Conservation (phyloP, 2,113 vertebrate species). For the Dicrurus megarhynchus region DNA sequence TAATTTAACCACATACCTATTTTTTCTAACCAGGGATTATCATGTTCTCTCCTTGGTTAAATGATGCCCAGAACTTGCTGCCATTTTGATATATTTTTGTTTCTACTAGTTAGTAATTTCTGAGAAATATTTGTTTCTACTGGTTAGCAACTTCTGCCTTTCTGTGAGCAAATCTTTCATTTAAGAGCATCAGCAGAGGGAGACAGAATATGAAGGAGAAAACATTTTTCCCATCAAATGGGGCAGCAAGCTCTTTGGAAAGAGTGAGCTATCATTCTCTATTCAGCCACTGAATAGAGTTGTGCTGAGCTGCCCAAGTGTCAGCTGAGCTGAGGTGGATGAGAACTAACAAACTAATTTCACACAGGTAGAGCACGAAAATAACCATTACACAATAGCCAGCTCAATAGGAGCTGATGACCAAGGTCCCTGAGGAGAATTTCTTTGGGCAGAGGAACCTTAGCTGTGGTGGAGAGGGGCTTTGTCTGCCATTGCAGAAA, state of each 20-base stretch:
- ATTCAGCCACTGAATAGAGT: not conserved
- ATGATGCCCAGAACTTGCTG: not conserved
- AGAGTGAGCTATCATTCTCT: not conserved
- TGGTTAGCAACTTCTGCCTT: not conserved
- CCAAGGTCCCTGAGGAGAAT: not conserved
- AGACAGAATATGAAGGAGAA: not conserved
- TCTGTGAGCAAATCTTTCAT: not conserved
- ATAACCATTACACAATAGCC: not conserved
- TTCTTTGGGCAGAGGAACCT: not conserved
- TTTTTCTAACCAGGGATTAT: not conserved
- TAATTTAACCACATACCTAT: not conserved
- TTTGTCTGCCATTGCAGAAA: not conserved
- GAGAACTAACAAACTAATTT: not conserved
- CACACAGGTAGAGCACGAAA: not conserved
- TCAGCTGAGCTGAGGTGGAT: not conserved
- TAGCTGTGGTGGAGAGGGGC: rapidly evolving
- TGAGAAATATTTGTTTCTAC: not conserved
- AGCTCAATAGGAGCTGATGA: not conserved
- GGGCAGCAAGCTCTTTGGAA: not conserved
- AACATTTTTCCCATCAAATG: not conserved
- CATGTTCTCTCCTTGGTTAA: not conserved
- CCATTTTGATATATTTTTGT: not conserved
- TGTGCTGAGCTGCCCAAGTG: not conserved
- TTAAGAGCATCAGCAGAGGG: not conserved
- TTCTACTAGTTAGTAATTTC: not conserved